Conservation (phyloP, 2,888 invertebrate genomes). For the Cosmia trapezina region DNA sequence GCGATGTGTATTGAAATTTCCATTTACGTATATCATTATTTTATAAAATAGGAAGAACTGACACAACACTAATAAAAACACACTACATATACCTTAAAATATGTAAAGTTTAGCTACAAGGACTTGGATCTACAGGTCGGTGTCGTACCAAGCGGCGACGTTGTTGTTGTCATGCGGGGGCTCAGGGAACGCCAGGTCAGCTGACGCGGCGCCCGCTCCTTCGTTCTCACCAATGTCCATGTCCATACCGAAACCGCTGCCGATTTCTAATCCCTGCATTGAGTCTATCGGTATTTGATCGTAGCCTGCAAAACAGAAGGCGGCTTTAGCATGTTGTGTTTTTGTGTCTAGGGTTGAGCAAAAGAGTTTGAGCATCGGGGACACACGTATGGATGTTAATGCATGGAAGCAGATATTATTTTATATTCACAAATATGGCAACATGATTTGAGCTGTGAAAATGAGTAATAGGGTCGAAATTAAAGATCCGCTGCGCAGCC, state of each 20-base stretch:
- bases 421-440: constrained; percentile 24
- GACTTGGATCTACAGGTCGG: constrained; percentile 93
- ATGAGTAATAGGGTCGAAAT: background rate
- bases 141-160: constrained; percentile 99
- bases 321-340: background rate
- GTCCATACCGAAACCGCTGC: constrained; percentile 96
- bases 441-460: constrained; percentile 3
- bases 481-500: background rate
- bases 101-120: constrained; percentile 40
- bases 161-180: constrained; percentile 97
- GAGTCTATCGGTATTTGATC: constrained; percentile 99
- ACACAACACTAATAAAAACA: constrained; percentile 63
- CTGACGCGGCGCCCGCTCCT: constrained; percentile 94
- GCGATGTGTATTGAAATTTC: constrained; percentile 2
- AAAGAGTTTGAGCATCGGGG: constrained; percentile 43
- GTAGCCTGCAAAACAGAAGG: constrained; percentile 93
- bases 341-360: background rate
- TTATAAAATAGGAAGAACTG: constrained; percentile 42
- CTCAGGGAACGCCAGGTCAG: constrained; percentile 94
- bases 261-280: constrained; percentile 98
- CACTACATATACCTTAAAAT: constrained; percentile 51
- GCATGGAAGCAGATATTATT: constrained; percentile 42
- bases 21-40: constrained; percentile 45
- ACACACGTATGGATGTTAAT: constrained; percentile 56
- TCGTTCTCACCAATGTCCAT: constrained; percentile 97